Evolutionary conservation across 2,113 vertebrate species (phyloP).

Genomic region (Abramis brama): DNA sequence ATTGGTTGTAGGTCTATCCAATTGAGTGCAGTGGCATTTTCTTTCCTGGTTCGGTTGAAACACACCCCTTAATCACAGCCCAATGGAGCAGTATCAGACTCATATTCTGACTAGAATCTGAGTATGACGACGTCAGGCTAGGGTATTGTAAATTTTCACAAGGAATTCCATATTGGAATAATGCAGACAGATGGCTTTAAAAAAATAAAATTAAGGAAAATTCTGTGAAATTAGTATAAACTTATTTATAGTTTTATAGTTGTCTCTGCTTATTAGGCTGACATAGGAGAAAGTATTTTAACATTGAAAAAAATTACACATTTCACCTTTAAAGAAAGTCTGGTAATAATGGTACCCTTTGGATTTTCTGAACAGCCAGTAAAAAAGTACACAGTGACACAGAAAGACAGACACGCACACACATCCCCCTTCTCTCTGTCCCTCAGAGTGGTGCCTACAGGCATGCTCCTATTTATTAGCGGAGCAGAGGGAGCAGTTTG

Average conservation of each 20-base stretch:
- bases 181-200: background rate
- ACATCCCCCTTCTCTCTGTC: background rate
- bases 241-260: slow-evolving; percentile 32
- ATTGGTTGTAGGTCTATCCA: no score
- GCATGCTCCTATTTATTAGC: slow-evolving; percentile 34
- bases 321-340: slow-evolving; percentile 11
- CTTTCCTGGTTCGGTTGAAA: no score
- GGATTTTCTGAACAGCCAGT: slow-evolving; percentile 11
- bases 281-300: background rate
- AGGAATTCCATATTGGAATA: background rate
- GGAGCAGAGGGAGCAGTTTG: slow-evolving; percentile 28
- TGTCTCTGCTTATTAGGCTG: background rate
- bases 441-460: slow-evolving; percentile 5
- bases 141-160: background rate
- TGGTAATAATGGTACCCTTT: slow-evolving; percentile 2
- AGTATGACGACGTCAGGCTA: no score
- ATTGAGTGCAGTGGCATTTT: no score
- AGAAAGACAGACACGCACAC: background rate
- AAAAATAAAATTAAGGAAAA: background rate
- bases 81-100: no score
- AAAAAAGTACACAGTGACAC: slow-evolving; percentile 17
- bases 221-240: no score
- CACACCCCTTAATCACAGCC: no score
- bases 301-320: background rate
- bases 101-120: no score